A percentile compares a stretch with the other conserved stretches of the same genome.
phyloP scores from a whole-genome alignment of 2,888 invertebrate species.

The Malthinus flaveolus region DNA sequence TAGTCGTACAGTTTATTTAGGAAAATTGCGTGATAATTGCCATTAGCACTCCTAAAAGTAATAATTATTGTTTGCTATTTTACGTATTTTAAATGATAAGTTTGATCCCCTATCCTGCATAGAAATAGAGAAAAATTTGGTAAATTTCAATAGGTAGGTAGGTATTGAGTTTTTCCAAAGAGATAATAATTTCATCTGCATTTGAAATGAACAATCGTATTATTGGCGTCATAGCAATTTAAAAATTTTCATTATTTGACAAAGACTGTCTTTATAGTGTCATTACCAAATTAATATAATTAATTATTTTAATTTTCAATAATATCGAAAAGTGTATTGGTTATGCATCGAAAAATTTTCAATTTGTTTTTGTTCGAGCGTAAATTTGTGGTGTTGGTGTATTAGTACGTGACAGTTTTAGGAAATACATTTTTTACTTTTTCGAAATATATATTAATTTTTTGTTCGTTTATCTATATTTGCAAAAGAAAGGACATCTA shows the following conservation, averaged over 20 bases:
- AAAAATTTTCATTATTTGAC: neutral
- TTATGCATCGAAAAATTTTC: constrained; percentile 2
- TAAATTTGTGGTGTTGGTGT: constrained; percentile 3
- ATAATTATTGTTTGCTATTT: too few relatives aligned
- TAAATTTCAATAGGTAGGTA: too few relatives aligned
- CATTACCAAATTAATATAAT: neutral
- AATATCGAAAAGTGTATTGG: neutral
- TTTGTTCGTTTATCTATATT: neutral
- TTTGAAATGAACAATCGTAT: too few relatives aligned
- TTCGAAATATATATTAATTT: neutral
- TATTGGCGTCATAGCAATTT: too few relatives aligned
- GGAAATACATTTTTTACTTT: neutral
- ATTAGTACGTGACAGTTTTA: neutral
- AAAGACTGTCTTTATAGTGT: constrained; percentile 2
- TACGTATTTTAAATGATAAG: too few relatives aligned
- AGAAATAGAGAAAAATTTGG: too few relatives aligned
- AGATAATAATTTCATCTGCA: too few relatives aligned
- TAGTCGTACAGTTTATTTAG: too few relatives aligned
- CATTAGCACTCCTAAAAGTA: too few relatives aligned
- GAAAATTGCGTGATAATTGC: too few relatives aligned
- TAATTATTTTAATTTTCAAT: neutral
- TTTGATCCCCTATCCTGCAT: too few relatives aligned
- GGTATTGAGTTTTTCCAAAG: too few relatives aligned
- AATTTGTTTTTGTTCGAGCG: constrained; percentile 3
- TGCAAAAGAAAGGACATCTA: neutral